These are phyloP conservation scores for Saimiri boliviensis DNA, from an alignment of 2,113 vertebrate genomes.

Conservation along the genomic window DNA sequence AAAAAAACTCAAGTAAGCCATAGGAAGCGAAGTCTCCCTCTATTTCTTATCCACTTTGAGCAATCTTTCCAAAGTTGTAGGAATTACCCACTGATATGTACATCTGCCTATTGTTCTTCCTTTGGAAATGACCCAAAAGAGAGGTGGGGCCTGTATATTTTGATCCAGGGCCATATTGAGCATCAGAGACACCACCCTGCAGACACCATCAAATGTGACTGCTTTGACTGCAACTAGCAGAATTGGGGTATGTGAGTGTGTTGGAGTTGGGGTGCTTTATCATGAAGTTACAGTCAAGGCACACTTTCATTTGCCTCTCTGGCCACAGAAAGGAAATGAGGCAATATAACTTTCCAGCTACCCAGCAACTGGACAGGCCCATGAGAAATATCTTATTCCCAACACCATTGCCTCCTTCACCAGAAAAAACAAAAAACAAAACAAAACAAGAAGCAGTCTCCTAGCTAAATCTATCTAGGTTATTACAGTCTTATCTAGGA, in stretches of 20 bases:
- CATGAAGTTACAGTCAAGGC: constrained; percentile 56
- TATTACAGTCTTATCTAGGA: not conserved
- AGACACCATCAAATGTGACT: constrained; percentile 48
- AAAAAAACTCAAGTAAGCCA: not conserved
- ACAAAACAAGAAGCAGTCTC: not conserved
- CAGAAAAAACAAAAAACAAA: not conserved
- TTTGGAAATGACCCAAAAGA: constrained; percentile 57
- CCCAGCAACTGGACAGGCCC: not conserved
- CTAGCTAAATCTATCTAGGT: not conserved
- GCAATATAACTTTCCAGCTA: not conserved
- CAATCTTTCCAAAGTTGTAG: constrained; percentile 51
- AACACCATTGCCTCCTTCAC: not conserved
- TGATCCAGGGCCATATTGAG: not conserved
- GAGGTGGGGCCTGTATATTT: constrained; percentile 27
- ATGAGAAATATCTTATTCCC: not conserved
- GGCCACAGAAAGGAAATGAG: constrained; percentile 61
- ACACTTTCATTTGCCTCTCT: constrained; percentile 59
- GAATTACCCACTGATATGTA: constrained; percentile 24
- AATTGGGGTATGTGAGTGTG: not conserved
- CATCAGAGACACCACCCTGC: not conserved
- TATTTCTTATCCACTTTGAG: constrained; percentile 64
- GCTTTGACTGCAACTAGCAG: constrained; percentile 20
- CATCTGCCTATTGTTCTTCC: constrained; percentile 13
- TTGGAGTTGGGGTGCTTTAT: constrained; percentile 5
- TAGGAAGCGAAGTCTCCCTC: constrained; percentile 59